Base-by-base conservation (phyloP, 2,888 invertebrate species). In the Macaria notata region DNA sequence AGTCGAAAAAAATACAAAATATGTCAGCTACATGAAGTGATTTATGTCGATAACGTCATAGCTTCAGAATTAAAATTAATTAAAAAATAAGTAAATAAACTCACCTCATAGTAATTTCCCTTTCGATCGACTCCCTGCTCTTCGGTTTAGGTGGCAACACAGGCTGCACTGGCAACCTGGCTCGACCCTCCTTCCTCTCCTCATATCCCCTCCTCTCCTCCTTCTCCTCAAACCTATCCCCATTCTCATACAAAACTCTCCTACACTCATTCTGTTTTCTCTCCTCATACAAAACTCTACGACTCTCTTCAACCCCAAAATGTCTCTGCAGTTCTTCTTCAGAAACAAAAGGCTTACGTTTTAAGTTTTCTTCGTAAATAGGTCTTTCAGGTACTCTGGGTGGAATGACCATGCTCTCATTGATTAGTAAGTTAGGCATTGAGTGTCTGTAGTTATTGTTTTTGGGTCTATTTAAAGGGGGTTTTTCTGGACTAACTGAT, bases 41-140 rank as follows among this genome's bases (percentile, higher is more conserved):
- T 4, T 36, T 36, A 7, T 36, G 7, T 36, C 33, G 33, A 1
- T 6, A 36, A 7, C 33, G 5, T 19, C 19, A 2, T 19, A 19
- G 19, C 19, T 19, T 19, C 19, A 19, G 2, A 19, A 19, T 19
- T 19, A 19, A 19, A 19, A 19, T 19, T 19, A 19, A 19, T 19
- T 19, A 19, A 19, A 19, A 36, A 36, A 36, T 6, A 36, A 1
- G 1, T 7, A 38, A 54, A 3, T 19, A 19, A 54, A 9, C 59
- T 62, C 49, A 89, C 92, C 92, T 90, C 88, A 92, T 90, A 42
- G 89, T 90, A 31, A 92, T 90, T 63, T 92, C 92, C 50, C 92
- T 79, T 58, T 92, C 92, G 19, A 89, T 80, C 3, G 88, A 88
- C 60, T 92, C 92, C 46, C 86, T 68, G 56, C 75, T 84, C 68